Percentiles rank a stretch among this genome's conserved stretches.
Evolutionary conservation across 1,140 invertebrate species (phyloP).

Genomic region (Meloidogyne exigua): DNA sequence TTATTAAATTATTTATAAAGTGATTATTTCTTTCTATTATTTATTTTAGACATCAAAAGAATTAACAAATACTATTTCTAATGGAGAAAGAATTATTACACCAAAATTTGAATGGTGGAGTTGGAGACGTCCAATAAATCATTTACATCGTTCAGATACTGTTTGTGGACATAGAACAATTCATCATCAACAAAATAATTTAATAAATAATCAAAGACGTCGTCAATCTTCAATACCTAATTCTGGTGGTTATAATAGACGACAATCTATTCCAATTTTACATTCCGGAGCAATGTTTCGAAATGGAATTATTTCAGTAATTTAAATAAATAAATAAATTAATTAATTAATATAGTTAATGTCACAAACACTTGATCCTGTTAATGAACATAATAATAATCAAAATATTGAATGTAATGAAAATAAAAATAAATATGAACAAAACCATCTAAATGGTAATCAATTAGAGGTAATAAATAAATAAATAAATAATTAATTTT

Average conservation of each 20-base stretch:
- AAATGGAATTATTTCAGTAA: conserved; percentile 80
- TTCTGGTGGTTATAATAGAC: conserved; percentile 28
- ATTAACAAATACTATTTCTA: background rate
- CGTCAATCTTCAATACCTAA: background rate
- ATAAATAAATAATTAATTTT: background rate
- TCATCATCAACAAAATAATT: background rate
- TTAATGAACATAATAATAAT: background rate
- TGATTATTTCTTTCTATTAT: too few species aligned
- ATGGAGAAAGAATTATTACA: background rate
- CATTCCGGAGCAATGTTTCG: conserved; percentile 68
- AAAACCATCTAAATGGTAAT: background rate
- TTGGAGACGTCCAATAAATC: background rate
- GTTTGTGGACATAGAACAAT: conserved; percentile 1
- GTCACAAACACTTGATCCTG: background rate
- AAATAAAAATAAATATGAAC: background rate
- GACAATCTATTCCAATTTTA: conserved; percentile 66
- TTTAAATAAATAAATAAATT: background rate
- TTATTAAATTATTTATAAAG: too few species aligned
- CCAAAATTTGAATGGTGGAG: conserved; percentile 4
- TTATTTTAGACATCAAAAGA: background rate
- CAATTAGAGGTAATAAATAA: background rate
- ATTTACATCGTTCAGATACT: background rate
- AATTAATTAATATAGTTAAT: background rate
- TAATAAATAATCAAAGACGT: background rate
- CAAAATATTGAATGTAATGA: background rate